Conservation (phyloP, 2,888 invertebrate species). For the Morpho achilles region DNA sequence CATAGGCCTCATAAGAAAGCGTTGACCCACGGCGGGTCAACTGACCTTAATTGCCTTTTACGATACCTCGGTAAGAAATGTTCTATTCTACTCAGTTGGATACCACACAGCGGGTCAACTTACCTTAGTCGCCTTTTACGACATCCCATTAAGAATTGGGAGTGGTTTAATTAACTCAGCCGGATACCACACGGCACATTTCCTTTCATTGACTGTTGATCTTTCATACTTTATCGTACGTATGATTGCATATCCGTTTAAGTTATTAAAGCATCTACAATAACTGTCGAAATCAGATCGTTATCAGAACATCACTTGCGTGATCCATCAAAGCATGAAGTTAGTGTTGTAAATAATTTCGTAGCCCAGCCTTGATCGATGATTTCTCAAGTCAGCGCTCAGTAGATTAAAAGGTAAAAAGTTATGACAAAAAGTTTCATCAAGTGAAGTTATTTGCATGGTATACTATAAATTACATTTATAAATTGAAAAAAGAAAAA, state of each 20-base stretch:
- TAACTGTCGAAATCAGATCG: slow-evolving; percentile 25
- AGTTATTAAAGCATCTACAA: slow-evolving; percentile 6
- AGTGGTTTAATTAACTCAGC: too few species aligned
- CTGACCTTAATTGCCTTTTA: too few species aligned
- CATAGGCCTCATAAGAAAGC: too few species aligned
- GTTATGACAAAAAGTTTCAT: slow-evolving; percentile 7
- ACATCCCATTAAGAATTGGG: too few species aligned
- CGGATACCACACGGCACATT: too few species aligned
- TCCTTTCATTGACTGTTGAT: too few species aligned
- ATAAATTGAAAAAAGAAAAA: not conserved
- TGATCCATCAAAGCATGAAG: slow-evolving; percentile 54
- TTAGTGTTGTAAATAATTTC: slow-evolving; percentile 53
- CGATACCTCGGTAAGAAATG: too few species aligned
- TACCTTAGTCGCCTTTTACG: too few species aligned
- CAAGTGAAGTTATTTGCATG: slow-evolving; percentile 2
- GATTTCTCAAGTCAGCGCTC: slow-evolving; percentile 44
- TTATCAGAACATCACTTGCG: slow-evolving; percentile 43
- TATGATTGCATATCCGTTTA: not conserved
- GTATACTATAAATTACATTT: not conserved
- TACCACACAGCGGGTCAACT: too few species aligned
- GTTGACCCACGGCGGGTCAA: too few species aligned
- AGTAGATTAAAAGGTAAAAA: slow-evolving; percentile 16
- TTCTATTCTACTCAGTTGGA: too few species aligned
- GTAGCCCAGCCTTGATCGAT: slow-evolving; percentile 47
- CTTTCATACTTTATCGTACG: not conserved